Conservation (phyloP, 2,113 vertebrate genomes). For the Ammospiza caudacuta region DNA sequence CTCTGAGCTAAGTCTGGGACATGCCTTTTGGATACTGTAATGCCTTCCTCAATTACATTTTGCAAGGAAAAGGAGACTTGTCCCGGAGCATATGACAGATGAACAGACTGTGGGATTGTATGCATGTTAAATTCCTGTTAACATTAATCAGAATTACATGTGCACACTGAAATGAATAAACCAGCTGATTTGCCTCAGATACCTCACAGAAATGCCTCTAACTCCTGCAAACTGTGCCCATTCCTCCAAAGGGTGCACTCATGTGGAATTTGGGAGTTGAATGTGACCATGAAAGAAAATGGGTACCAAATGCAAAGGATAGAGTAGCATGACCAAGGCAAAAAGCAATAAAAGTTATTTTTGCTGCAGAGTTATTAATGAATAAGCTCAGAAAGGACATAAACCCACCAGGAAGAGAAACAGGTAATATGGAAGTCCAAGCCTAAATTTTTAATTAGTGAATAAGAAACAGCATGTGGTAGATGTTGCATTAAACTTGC, state of each 20-base stretch:
- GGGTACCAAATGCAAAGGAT: neutral
- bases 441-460: neutral
- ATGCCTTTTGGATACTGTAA: neutral
- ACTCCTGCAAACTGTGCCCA: fast-evolving
- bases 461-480: neutral
- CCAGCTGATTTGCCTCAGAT: neutral
- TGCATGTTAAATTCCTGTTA: neutral
- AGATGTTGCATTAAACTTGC: neutral
- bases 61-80: neutral
- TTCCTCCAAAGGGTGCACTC: neutral
- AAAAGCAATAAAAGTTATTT: neutral
- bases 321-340: neutral
- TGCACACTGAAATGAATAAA: neutral
- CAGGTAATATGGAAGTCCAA: neutral
- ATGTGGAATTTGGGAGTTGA: neutral
- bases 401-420: neutral
- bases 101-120: neutral
- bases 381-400: neutral
- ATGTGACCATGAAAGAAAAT: neutral
- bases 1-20: neutral
- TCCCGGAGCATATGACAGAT: no score
- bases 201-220: neutral
- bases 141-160: neutral
- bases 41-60: neutral
- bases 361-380: neutral